These are phyloP conservation scores for Agonum fuliginosum DNA, from an alignment of 2,888 invertebrate genomes.

Conservation along the genomic window DNA sequence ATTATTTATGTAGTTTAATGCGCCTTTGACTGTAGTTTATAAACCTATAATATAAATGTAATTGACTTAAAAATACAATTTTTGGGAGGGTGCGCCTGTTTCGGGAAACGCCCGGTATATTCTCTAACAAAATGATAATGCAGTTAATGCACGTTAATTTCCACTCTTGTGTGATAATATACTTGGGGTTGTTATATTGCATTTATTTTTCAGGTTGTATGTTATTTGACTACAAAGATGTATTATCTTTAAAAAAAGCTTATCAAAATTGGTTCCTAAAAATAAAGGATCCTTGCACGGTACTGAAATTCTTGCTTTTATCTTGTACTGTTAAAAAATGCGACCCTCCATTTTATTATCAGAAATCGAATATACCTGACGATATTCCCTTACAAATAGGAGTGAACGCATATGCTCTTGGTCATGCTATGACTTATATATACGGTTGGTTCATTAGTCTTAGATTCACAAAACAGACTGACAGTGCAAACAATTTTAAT, in stretches of 20 bases:
- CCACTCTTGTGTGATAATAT: too few relatives aligned
- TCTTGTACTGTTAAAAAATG: constrained; percentile 66
- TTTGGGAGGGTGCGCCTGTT: too few relatives aligned
- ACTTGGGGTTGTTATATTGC: constrained; percentile 58
- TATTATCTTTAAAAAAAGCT: constrained; percentile 72
- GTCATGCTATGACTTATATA: not conserved
- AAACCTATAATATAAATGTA: too few relatives aligned
- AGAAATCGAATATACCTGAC: not conserved
- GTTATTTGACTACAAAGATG: constrained; percentile 65
- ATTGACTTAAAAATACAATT: too few relatives aligned
- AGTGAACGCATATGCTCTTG: constrained; percentile 2
- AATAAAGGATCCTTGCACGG: constrained; percentile 74
- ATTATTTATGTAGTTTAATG: too few relatives aligned
- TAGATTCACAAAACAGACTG: too few relatives aligned
- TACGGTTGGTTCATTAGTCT: not conserved
- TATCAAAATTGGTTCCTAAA: constrained; percentile 73
- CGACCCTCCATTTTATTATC: not conserved
- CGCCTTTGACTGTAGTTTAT: too few relatives aligned
- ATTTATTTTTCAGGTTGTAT: constrained; percentile 63
- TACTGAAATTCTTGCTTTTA: constrained; percentile 66
- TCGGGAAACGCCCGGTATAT: too few relatives aligned
- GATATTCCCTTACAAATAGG: not conserved
- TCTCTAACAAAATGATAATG: too few relatives aligned
- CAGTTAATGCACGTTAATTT: too few relatives aligned
- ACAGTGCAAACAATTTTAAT: too few relatives aligned